These are phyloP conservation scores for Cantharis rufa DNA, from an alignment of 2,888 invertebrate genomes.

Conservation along the genomic window DNA sequence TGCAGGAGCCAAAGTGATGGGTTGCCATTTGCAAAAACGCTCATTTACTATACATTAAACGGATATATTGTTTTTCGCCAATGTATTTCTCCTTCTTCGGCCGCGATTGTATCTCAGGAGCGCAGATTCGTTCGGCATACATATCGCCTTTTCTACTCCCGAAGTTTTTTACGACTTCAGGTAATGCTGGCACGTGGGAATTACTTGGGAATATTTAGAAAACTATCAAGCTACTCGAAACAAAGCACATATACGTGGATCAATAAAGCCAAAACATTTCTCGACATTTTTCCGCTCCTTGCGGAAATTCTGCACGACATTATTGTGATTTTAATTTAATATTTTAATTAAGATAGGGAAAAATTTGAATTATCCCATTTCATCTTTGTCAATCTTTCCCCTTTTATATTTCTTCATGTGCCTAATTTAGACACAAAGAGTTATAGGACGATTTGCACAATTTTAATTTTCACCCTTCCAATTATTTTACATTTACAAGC, in stretches of 20 bases:
- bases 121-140: constrained; percentile 49
- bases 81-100: constrained; percentile 47
- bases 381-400: constrained; percentile 1
- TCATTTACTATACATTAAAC: constrained; percentile 41
- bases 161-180: constrained; percentile 51
- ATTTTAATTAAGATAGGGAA: background rate
- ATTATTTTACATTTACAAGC: constrained; percentile 22
- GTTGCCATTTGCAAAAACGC: constrained; percentile 32
- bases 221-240: constrained; percentile 35
- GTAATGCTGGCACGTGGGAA: constrained; percentile 54
- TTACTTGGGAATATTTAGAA: constrained; percentile 43
- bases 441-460: constrained; percentile 25
- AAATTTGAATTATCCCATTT: constrained; percentile 3
- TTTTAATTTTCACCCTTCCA: constrained; percentile 23
- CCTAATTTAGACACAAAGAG: constrained; percentile 23
- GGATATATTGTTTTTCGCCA: constrained; percentile 46
- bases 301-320: background rate
- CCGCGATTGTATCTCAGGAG: constrained; percentile 51
- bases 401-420: constrained; percentile 9
- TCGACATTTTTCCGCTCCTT: background rate
- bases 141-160: constrained; percentile 49
- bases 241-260: constrained; percentile 7
- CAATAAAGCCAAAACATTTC: background rate
- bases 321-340: background rate
- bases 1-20: constrained; percentile 36